These are phyloP conservation scores for Drosophila auraria DNA, from an alignment of 1,140 invertebrate genomes.

Conservation along the genomic window DNA sequence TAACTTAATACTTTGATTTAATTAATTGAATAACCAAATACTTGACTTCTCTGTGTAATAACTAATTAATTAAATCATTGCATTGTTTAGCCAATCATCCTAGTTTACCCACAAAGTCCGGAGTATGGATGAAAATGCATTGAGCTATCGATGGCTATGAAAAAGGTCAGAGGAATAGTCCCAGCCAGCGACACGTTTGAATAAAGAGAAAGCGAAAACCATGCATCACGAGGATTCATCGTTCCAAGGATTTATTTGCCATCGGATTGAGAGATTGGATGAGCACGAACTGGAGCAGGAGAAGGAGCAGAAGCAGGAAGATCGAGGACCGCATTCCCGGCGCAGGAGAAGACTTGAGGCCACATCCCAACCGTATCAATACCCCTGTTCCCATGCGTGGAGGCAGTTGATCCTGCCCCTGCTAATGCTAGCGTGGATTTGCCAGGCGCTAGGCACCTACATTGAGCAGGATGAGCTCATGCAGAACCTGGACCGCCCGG, in stretches of 20 bases:
- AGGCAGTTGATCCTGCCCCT: constrained; percentile 20
- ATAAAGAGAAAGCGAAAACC: constrained; percentile 54
- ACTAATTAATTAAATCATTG: constrained; percentile 15
- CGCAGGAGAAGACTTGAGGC: constrained; percentile 3
- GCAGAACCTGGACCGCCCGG: constrained; percentile 85
- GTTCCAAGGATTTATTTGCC: constrained; percentile 47
- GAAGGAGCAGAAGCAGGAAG: constrained; percentile 8
- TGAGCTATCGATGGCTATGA: constrained; percentile 63
- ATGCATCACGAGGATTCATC: constrained; percentile 63
- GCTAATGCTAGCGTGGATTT: constrained; percentile 32
- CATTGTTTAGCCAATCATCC: constrained; percentile 18
- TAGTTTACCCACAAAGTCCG: constrained; percentile 2
- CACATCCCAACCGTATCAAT: not conserved
- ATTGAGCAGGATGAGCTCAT: constrained; percentile 84
- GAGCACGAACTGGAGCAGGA: constrained; percentile 3
- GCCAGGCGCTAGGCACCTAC: constrained; percentile 55
- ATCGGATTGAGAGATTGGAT: constrained; percentile 26
- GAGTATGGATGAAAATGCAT: constrained; percentile 49
- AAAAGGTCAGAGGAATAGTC: constrained; percentile 42
- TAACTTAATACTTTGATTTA: not conserved
- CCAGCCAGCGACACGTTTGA: constrained; percentile 58
- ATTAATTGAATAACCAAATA: not conserved
- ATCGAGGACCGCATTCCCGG: constrained; percentile 3
- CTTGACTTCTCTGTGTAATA: not conserved
- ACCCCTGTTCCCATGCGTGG: constrained; percentile 13